phyloP scores from a whole-genome alignment of 1,140 invertebrate species.

The Listronotus oregonensis region DNA sequence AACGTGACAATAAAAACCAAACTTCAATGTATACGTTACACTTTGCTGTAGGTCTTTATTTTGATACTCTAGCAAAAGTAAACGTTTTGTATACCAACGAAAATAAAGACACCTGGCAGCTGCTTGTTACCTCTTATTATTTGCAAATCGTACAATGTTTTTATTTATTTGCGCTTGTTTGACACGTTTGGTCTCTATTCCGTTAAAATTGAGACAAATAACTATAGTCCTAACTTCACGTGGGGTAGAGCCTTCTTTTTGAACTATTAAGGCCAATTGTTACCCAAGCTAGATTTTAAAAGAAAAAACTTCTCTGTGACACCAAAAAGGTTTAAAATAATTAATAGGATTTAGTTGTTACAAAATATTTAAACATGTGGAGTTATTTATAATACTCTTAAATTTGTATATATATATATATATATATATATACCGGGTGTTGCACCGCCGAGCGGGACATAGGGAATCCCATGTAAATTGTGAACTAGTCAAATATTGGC shows the following conservation, averaged over 20 bases:
- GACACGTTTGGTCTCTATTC: conserved; percentile 34
- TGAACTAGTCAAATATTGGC: too few species aligned
- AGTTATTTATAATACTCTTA: too few species aligned
- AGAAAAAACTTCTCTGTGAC: too few species aligned
- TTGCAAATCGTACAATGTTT: conserved; percentile 25
- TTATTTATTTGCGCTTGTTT: conserved; percentile 33
- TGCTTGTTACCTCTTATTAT: conserved; percentile 22
- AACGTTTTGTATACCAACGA: conserved; percentile 9
- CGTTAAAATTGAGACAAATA: conserved; percentile 22
- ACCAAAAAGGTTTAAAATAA: too few species aligned
- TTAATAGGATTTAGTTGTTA: too few species aligned
- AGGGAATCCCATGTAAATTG: too few species aligned
- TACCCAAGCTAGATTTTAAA: too few species aligned
- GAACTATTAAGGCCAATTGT: too few species aligned
- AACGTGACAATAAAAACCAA: neutral
- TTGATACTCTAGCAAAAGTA: neutral
- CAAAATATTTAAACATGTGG: too few species aligned
- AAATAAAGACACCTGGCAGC: conserved; percentile 20
- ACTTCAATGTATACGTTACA: neutral
- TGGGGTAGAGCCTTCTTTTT: conserved; percentile 3
- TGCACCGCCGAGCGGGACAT: too few species aligned
- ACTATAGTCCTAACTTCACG: conserved; percentile 7
- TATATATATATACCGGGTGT: too few species aligned
- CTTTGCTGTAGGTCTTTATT: conserved; percentile 29
- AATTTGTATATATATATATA: too few species aligned